Conservation (phyloP, 2,797 vertebrate species). For the Darevskia mixta region DNA sequence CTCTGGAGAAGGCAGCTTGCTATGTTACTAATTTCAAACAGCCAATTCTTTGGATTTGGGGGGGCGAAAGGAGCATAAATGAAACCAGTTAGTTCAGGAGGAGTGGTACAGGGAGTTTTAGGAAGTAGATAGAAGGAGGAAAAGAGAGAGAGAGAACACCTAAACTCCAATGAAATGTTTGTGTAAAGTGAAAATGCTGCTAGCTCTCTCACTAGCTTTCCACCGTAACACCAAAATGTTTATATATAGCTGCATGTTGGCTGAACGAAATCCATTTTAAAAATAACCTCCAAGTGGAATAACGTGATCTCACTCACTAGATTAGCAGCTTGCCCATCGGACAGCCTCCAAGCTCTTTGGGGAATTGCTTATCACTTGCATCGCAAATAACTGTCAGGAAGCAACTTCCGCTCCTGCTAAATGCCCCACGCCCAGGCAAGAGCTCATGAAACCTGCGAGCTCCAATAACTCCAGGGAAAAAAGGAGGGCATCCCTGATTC, state of each 20-base stretch:
- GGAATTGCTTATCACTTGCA: constrained; percentile 8
- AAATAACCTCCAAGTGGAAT: constrained; percentile 13
- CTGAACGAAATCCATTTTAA: constrained; percentile 34
- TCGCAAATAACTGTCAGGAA: constrained; percentile 20
- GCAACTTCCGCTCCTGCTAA: background rate
- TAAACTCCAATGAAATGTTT: background rate
- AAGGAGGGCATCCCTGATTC: background rate
- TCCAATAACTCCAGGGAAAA: background rate
- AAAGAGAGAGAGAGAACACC: too few species aligned
- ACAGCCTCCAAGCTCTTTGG: background rate
- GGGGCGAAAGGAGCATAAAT: too few species aligned
- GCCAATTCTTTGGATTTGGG: too few species aligned
- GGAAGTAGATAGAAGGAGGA: background rate
- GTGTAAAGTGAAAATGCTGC: background rate
- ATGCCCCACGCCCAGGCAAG: too few species aligned
- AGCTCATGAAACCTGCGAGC: background rate
- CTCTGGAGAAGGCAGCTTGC: too few species aligned
- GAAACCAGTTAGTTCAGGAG: background rate
- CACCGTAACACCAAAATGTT: background rate
- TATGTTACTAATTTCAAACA: too few species aligned
- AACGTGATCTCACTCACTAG: background rate
- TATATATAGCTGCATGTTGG: constrained; percentile 27
- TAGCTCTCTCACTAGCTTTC: background rate
- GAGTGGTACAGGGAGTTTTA: background rate
- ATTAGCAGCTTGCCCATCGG: background rate